phyloP scores from a whole-genome alignment of 2,888 invertebrate genomes.

The Dynastes tityus region DNA sequence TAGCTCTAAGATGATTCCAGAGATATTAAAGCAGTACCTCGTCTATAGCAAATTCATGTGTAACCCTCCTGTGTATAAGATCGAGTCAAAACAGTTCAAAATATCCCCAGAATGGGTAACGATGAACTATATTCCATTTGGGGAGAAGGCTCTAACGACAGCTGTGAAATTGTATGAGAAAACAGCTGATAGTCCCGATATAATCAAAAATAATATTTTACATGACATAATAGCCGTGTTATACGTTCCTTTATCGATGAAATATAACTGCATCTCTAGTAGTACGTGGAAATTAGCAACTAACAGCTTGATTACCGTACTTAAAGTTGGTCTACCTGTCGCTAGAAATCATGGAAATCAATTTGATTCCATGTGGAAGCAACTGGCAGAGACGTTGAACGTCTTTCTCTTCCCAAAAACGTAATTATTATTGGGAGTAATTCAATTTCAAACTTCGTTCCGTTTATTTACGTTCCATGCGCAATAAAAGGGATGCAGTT shows the following conservation, averaged over 20 bases:
- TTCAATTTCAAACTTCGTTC: neutral
- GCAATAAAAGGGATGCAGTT: no score
- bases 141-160: constrained; percentile 84
- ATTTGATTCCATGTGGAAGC: constrained; percentile 88
- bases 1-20: constrained; percentile 77
- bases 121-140: constrained; percentile 90
- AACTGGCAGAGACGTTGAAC: constrained; percentile 88
- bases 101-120: constrained; percentile 81
- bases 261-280: constrained; percentile 86
- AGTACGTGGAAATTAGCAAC: constrained; percentile 89
- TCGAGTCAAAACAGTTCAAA: constrained; percentile 71
- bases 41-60: constrained; percentile 82
- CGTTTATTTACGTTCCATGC: neutral
- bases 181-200: constrained; percentile 80
- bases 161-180: constrained; percentile 83
- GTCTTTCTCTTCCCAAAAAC: constrained; percentile 92
- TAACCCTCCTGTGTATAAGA: constrained; percentile 75
- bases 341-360: constrained; percentile 85
- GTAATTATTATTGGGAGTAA: constrained; percentile 68
- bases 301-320: constrained; percentile 81
- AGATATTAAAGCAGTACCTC: constrained; percentile 79
- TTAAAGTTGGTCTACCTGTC: constrained; percentile 89
- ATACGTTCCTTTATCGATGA: constrained; percentile 82
- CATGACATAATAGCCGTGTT: constrained; percentile 79
- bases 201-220: constrained; percentile 81